Conservation (phyloP, 2,888 invertebrate genomes). For the Lampropteryx suffumata region DNA sequence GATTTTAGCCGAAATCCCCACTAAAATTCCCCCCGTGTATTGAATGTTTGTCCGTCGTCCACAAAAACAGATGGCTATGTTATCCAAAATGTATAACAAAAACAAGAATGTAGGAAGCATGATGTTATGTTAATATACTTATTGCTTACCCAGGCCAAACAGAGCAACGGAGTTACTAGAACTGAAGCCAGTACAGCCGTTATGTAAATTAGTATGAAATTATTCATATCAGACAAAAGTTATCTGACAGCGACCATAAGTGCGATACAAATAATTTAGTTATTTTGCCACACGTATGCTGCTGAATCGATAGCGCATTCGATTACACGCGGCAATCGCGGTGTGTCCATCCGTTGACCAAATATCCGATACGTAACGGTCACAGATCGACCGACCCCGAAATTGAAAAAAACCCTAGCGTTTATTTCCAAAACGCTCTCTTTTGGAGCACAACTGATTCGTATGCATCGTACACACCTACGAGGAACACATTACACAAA, state of each 20-base stretch:
- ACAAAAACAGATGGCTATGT: not conserved
- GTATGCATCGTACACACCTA: constrained; percentile 8
- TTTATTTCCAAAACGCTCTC: constrained; percentile 29
- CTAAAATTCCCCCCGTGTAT: no score
- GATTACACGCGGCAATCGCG: constrained; percentile 63
- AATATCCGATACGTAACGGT: constrained; percentile 59
- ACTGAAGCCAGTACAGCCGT: constrained; percentile 8
- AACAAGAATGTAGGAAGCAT: constrained; percentile 5
- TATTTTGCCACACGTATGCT: constrained; percentile 49
- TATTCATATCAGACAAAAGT: constrained; percentile 27
- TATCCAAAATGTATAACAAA: constrained; percentile 9
- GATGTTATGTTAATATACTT: constrained; percentile 14
- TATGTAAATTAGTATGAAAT: constrained; percentile 24
- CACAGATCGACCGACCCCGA: constrained; percentile 39
- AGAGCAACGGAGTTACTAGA: constrained; percentile 15
- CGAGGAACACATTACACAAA: constrained; percentile 56
- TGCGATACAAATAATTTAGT: constrained; percentile 51
- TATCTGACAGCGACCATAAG: constrained; percentile 33
- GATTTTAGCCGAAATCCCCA: no score
- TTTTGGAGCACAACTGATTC: constrained; percentile 14
- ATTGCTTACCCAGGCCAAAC: constrained; percentile 13
- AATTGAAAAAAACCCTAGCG: constrained; percentile 50
- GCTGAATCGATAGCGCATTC: constrained; percentile 58
- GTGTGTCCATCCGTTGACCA: constrained; percentile 56
- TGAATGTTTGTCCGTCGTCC: no score